These are phyloP conservation scores for Cavia porcellus DNA, from an alignment of 2,113 vertebrate species.

Conservation along the genomic window DNA sequence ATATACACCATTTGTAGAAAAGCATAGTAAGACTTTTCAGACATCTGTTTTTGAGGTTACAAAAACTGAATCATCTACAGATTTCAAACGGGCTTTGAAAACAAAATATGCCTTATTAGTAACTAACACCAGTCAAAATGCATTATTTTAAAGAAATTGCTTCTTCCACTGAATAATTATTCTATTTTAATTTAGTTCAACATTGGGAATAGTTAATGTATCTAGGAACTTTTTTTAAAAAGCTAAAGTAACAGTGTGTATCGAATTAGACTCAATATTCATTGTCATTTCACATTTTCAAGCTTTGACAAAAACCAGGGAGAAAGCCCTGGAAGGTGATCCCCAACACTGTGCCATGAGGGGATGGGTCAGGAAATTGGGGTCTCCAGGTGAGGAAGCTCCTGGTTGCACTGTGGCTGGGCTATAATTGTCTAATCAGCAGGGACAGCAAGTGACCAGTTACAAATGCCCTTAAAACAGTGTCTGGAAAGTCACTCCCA, in stretches of 20 bases:
- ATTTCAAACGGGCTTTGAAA: constrained; percentile 79
- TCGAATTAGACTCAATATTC: constrained; percentile 18
- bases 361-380: not conserved
- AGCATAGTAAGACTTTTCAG: constrained; percentile 85
- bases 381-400: not conserved
- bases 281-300: constrained; percentile 39
- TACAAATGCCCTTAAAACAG: not conserved
- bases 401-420: not conserved
- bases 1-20: constrained; percentile 81
- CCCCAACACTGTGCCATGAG: not conserved
- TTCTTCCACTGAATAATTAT: not conserved
- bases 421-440: not conserved
- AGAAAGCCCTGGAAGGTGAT: constrained; percentile 40
- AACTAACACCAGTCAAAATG: constrained; percentile 10
- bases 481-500: not conserved
- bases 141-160: not conserved
- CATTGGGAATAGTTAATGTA: not conserved
- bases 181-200: not conserved
- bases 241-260: constrained; percentile 36
- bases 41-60: constrained; percentile 89
- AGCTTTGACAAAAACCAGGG: constrained; percentile 33
- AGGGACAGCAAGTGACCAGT: not conserved
- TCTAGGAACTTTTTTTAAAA: not conserved
- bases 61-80: constrained; percentile 79
- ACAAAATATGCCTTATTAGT: constrained; percentile 68